Evolutionary conservation across 2,113 vertebrate species (phyloP).

Genomic region (Craseonycteris thonglongyai): DNA sequence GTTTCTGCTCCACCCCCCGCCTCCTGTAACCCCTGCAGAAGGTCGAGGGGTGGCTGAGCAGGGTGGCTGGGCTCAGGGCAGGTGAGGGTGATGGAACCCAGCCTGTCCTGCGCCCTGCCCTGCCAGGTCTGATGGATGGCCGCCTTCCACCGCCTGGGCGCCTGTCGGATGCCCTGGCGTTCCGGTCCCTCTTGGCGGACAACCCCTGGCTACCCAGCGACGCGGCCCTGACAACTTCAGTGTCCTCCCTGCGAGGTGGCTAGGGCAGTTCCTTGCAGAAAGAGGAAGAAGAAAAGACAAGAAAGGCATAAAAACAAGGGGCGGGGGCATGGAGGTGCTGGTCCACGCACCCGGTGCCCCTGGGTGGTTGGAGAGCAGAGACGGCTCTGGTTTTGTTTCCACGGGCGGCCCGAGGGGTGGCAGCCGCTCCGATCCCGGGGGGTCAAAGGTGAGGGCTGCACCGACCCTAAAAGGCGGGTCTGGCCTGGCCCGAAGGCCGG

Average conservation of each 20-base stretch:
- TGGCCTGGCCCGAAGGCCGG: conserved; percentile 70
- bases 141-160: not conserved
- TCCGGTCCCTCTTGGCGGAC: not conserved
- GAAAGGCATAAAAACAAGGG: not conserved
- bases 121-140: conserved; percentile 36
- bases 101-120: not conserved
- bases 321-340: not conserved
- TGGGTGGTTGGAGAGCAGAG: not conserved
- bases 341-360: not conserved
- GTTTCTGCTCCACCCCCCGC: not conserved
- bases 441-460: conserved; percentile 84
- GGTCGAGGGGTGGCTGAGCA: conserved; percentile 48
- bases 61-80: conserved; percentile 36
- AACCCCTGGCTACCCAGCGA: not conserved
- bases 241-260: not conserved
- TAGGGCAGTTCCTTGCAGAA: not conserved
- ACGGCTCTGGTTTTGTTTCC: conserved; percentile 65
- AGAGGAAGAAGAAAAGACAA: not conserved
- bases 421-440: conserved; percentile 68
- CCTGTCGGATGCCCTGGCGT: not conserved
- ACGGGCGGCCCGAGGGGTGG: conserved; percentile 79
- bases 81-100: conserved; percentile 56
- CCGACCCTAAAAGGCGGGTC: conserved; percentile 80
- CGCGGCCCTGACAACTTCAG: not conserved
- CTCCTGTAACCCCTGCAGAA: conserved; percentile 32